phyloP scores from a whole-genome alignment of 2,888 invertebrate species.

The Catocala nupta region DNA sequence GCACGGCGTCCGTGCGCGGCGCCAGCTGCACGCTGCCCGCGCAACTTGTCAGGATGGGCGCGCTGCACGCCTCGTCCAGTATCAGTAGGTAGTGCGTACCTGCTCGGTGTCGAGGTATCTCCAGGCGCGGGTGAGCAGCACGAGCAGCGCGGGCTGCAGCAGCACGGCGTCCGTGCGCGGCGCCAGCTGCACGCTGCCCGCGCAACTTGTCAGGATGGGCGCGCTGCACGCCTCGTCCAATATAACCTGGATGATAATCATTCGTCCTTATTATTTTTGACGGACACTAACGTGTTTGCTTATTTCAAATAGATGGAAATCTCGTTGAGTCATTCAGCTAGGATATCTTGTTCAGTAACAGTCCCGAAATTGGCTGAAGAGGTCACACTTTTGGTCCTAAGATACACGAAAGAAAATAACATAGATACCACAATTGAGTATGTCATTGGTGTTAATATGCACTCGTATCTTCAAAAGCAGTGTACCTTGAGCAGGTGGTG shows the following conservation, averaged over 20 bases:
- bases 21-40: slow-evolving; percentile 79
- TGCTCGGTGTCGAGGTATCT: slow-evolving; percentile 80
- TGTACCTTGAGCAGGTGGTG: slow-evolving; percentile 87
- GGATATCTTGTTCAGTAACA: too few relatives aligned
- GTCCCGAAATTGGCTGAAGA: too few relatives aligned
- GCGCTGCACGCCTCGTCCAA: slow-evolving; percentile 90
- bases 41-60: slow-evolving; percentile 71
- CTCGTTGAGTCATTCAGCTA: too few relatives aligned
- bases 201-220: slow-evolving; percentile 70
- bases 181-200: slow-evolving; percentile 70
- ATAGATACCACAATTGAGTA: too few relatives aligned
- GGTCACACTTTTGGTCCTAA: too few relatives aligned
- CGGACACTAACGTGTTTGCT: too few relatives aligned
- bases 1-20: slow-evolving; percentile 77
- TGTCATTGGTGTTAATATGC: too few relatives aligned
- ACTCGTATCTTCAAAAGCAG: not conserved
- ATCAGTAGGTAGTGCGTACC: slow-evolving; percentile 69
- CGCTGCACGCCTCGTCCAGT: slow-evolving; percentile 89
- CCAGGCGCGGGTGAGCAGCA: slow-evolving; percentile 84
- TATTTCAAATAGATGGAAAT: too few relatives aligned
- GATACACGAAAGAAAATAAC: too few relatives aligned
- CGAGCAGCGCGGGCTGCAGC: slow-evolving; percentile 85
- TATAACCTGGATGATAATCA: slow-evolving; percentile 77
- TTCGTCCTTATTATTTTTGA: too few relatives aligned
- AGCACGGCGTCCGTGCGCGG: slow-evolving; percentile 81